Evolutionary conservation across 2,113 vertebrate species (phyloP).

Genomic region (Halichoerus grypus): DNA sequence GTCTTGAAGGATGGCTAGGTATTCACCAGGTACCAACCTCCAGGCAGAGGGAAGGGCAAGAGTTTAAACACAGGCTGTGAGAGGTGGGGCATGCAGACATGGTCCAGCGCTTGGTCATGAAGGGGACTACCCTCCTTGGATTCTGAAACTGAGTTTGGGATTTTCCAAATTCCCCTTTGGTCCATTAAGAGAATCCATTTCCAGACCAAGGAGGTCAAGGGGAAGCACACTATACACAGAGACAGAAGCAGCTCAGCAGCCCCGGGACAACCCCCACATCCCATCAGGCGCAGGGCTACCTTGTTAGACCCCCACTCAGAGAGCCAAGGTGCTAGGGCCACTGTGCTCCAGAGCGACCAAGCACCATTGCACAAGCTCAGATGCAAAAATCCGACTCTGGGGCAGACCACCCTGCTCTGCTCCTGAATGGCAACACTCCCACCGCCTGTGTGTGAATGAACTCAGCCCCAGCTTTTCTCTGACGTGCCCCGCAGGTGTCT

Average conservation of each 20-base stretch:
- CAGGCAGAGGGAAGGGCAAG: not conserved
- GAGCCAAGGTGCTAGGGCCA: accelerated
- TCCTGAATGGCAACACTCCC: not conserved
- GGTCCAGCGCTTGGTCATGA: not conserved
- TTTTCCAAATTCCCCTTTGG: not conserved
- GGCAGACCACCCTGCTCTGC: not conserved
- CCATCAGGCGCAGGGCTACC: not conserved
- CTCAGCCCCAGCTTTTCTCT: not conserved
- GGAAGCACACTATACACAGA: not conserved
- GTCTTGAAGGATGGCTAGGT: not conserved
- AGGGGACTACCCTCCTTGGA: not conserved
- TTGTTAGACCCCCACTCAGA: not conserved
- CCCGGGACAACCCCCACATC: not conserved
- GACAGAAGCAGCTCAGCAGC: not conserved
- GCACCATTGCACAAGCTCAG: not conserved
- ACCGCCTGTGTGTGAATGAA: not conserved
- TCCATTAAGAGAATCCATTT: not conserved
- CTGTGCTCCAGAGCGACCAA: not conserved
- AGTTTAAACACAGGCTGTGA: not conserved
- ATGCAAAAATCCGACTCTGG: not conserved
- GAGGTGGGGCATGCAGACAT: accelerated
- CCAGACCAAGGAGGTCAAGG: not conserved
- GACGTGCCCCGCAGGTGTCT: no score
- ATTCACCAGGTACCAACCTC: not conserved
- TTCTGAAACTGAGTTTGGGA: not conserved